Conservation (phyloP, 2,888 invertebrate genomes). For the Dione juno region DNA sequence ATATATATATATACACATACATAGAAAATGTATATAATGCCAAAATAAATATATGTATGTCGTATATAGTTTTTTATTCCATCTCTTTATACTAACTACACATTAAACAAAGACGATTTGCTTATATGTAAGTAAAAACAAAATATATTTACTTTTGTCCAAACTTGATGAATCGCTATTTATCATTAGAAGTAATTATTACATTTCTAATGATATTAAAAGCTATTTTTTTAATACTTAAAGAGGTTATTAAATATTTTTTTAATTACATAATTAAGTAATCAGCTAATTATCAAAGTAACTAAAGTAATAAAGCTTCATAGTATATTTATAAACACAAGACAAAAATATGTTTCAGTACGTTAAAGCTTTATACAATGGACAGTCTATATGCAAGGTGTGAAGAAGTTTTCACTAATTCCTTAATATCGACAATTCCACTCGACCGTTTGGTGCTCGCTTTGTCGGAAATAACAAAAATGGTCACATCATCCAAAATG, state of each 20-base stretch:
- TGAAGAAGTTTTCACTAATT: conserved; percentile 36
- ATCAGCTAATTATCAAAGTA: not conserved
- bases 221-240: too few relatives aligned
- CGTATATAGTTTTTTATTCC: not conserved
- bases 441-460: conserved; percentile 35
- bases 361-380: conserved; percentile 23
- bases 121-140: conserved; percentile 3
- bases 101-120: not conserved
- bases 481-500: conserved; percentile 31
- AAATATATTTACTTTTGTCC: not conserved
- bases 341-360: not conserved
- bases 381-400: conserved; percentile 40
- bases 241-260: too few relatives aligned
- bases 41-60: conserved; percentile 9
- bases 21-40: conserved; percentile 9
- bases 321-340: not conserved
- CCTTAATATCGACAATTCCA: conserved; percentile 29
- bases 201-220: not conserved
- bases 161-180: not conserved
- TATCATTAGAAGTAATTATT: not conserved
- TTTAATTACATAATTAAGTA: not conserved
- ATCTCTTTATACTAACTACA: not conserved
- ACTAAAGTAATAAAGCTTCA: not conserved
- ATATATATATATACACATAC: not conserved
- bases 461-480: conserved; percentile 27